Evolutionary conservation across 2,888 invertebrate species (phyloP), one percentile per base, ranked within the genome.

Genomic region (Torymus texanus): DNA sequence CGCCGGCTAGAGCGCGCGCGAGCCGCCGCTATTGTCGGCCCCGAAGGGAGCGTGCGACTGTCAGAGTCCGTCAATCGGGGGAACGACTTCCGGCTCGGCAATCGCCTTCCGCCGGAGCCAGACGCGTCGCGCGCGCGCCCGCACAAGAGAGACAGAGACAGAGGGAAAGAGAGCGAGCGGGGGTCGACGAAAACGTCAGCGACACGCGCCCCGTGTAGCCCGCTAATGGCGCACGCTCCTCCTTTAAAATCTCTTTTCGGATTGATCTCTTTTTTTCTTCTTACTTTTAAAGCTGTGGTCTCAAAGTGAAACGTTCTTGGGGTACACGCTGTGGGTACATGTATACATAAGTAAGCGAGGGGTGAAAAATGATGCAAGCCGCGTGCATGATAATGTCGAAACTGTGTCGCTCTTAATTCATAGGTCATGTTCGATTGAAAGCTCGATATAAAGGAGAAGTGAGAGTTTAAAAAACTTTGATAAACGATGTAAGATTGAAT

Each of bases 21-120:
- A 41, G 41, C 41, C 41, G 41, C 41, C 41, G 58, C 50, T 63
- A 59, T 71, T 66, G 70, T 53, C 63, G 24, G 50, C 55, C 74
- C 68, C 74, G 71, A 29, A 68, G 73, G 75, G 71, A 75, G 75
- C 79, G 58, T 74, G 79, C 72, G 75, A 74, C 66, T 75, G 79
- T 75, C 79, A 21, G 79, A 65, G 66, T 75, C 79, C 79, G 79
- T 79, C 79, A 79, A 71, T 79, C 79, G 75, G 71, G 41, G 59
- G 59, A 74, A 65, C 65, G 70, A 79, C 70, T 75, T 79, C 79
- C 79, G 75, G 75, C 56, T 74, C 68, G 75, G 14, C 53, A 53
- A 73, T 73, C 78, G 73, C 67, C 73, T 73, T 78, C 78, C 73
- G 59, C 24, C 53, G 51, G 51, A 16, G 16, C 62, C 53, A 29